These are phyloP conservation scores for Sclerurus mexicanus DNA, from an alignment of 2,113 vertebrate species.

Conservation along the genomic window DNA sequence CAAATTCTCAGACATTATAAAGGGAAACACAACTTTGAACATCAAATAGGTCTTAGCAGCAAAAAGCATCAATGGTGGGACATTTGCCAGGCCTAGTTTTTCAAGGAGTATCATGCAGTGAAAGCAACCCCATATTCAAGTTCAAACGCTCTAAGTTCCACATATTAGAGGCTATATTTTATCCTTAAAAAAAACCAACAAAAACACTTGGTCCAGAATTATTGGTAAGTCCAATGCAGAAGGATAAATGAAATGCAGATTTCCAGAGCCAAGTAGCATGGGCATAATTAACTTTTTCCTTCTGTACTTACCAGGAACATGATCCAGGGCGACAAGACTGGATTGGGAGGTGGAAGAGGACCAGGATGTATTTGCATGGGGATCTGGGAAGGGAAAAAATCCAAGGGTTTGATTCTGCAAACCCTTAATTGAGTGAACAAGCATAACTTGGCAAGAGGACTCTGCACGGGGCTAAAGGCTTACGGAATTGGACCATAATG, in stretches of 20 bases:
- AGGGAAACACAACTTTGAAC: conserved; percentile 5
- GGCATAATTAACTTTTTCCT: conserved; percentile 23
- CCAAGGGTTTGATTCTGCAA: conserved; percentile 55
- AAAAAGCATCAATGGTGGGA: not conserved
- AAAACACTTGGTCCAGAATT: not conserved
- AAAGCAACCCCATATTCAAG: not conserved
- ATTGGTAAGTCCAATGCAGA: not conserved
- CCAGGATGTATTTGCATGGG: conserved; percentile 68
- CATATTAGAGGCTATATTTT: not conserved
- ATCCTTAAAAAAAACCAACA: not conserved
- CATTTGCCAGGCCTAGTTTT: not conserved
- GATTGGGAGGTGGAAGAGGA: conserved; percentile 69
- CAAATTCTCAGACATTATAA: conserved; percentile 26
- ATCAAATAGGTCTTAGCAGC: conserved; percentile 15
- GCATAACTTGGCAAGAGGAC: not conserved
- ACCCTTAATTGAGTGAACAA: conserved; percentile 4
- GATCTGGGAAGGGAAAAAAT: conserved; percentile 69
- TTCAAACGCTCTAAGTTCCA: not conserved
- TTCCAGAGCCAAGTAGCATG: not conserved
- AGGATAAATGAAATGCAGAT: conserved; percentile 5
- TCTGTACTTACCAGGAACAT: conserved; percentile 65
- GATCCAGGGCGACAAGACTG: conserved; percentile 71
- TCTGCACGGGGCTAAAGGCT: not conserved
- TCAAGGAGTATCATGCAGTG: not conserved
- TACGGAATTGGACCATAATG: not conserved